Percentiles rank a stretch among this genome's conserved stretches.
These are phyloP conservation scores for Trinorchestia longiramus DNA, from an alignment of 1,140 invertebrate species.

Conservation along the genomic window DNA sequence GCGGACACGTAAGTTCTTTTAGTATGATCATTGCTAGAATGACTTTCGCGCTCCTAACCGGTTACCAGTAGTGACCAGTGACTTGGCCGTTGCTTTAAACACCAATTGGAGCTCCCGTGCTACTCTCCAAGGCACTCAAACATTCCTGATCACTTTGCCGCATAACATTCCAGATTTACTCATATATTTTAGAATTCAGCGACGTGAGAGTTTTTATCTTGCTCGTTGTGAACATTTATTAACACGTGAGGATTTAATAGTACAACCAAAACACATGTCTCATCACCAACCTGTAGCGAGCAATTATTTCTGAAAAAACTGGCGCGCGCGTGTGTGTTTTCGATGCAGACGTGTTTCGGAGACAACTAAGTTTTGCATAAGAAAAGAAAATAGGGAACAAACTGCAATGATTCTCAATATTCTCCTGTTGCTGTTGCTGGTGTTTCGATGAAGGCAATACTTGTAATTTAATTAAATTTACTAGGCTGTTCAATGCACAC, in stretches of 20 bases:
- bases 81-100: not conserved
- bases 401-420: not conserved
- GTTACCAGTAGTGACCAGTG: too few relatives aligned
- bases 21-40: not conserved
- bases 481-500: not conserved
- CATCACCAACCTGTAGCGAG: not conserved
- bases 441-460: not conserved
- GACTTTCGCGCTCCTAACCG: not conserved
- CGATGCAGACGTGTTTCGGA: not conserved
- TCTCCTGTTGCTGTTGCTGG: not conserved
- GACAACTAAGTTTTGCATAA: not conserved
- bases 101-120: not conserved
- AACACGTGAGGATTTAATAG: not conserved
- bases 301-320: not conserved
- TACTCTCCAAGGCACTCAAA: not conserved
- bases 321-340: not conserved
- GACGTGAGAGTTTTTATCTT: not conserved
- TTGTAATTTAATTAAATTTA: not conserved
- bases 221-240: not conserved
- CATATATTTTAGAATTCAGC: not conserved
- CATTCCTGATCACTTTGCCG: not conserved
- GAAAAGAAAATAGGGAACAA: not conserved
- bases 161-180: not conserved
- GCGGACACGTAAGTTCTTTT: not conserved
- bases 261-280: not conserved